Evolutionary conservation across 2,113 vertebrate genomes (phyloP).

Genomic region (Mus pahari): DNA sequence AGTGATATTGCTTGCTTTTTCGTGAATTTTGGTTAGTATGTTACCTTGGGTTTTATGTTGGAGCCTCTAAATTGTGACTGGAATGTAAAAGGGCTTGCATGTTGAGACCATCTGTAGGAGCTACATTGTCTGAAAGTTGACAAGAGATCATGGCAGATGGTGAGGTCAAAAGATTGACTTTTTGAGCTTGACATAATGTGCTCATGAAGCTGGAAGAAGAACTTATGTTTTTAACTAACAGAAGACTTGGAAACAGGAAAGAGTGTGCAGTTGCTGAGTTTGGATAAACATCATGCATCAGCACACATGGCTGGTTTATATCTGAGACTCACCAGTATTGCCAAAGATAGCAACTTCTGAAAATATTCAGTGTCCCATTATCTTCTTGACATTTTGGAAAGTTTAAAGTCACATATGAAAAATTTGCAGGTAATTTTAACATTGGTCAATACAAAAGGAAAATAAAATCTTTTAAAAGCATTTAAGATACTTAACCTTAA

Average conservation of each 20-base stretch:
- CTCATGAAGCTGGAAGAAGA: conserved; percentile 86
- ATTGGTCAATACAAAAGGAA: conserved; percentile 24
- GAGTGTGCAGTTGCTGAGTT: conserved; percentile 53
- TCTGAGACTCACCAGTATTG: conserved; percentile 17
- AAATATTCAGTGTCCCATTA: not conserved
- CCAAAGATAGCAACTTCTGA: not conserved
- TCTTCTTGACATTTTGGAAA: conserved; percentile 49
- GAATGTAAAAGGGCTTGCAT: conserved; percentile 76
- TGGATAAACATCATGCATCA: conserved; percentile 73
- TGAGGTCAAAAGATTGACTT: conserved; percentile 85
- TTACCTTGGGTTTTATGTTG: conserved; percentile 68
- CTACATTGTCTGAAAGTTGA: conserved; percentile 85
- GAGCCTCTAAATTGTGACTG: conserved; percentile 70
- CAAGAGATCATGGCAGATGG: conserved; percentile 87
- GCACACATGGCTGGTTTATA: conserved; percentile 67
- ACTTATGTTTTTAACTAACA: conserved; percentile 77
- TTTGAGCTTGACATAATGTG: conserved; percentile 85
- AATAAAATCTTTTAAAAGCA: conserved; percentile 8
- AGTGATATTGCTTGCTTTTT: not conserved
- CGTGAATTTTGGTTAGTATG: conserved; percentile 47
- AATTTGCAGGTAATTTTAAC: conserved; percentile 47
- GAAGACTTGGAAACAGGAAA: conserved; percentile 75
- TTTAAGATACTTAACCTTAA: not conserved
- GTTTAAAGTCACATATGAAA: conserved; percentile 23
- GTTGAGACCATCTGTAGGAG: conserved; percentile 87